Evolutionary conservation across 2,888 invertebrate genomes (phyloP).

Genomic region (Caenorhabditis uteleia): DNA sequence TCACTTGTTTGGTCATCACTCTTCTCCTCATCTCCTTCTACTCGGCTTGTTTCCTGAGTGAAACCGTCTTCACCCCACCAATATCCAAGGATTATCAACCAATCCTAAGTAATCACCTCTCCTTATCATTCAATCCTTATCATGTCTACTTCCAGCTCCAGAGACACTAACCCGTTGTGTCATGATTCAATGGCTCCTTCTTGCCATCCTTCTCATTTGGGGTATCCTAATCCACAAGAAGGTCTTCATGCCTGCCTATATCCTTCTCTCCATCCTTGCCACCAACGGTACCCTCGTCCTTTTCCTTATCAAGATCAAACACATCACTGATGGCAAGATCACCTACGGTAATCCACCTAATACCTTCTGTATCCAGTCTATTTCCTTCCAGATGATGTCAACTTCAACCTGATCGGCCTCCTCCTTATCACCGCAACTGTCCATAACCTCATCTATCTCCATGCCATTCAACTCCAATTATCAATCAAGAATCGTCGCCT

Average conservation of each 20-base stretch:
- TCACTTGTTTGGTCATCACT: too few species aligned
- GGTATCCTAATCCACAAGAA: constrained; percentile 15
- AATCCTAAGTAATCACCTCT: constrained; percentile 10
- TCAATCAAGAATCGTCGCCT: too few species aligned
- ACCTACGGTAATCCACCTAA: too few species aligned
- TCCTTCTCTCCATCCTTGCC: constrained; percentile 29
- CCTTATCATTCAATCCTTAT: neutral
- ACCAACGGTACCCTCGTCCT: constrained; percentile 33
- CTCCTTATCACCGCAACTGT: constrained; percentile 17
- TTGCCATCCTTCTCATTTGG: constrained; percentile 9
- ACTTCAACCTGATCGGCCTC: constrained; percentile 19
- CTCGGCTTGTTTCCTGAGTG: constrained; percentile 6
- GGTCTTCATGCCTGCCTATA: constrained; percentile 35
- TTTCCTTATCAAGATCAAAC: constrained; percentile 26
- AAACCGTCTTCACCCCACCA: too few species aligned
- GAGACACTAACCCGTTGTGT: constrained; percentile 18
- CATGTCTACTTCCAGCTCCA: constrained; percentile 7
- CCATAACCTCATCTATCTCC: constrained; percentile 31
- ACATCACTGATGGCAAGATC: constrained; percentile 18
- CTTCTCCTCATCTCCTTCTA: constrained; percentile 11
- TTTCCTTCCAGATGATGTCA: constrained; percentile 28
- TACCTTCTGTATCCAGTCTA: too few species aligned
- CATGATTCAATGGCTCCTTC: constrained; percentile 26
- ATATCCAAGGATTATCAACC: too few species aligned
- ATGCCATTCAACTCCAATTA: constrained; percentile 21